A percentile compares a stretch with the other conserved stretches of the same genome.
These are phyloP conservation scores for Acanthosepion lycidas DNA, from an alignment of 2,888 invertebrate genomes.

Conservation along the genomic window DNA sequence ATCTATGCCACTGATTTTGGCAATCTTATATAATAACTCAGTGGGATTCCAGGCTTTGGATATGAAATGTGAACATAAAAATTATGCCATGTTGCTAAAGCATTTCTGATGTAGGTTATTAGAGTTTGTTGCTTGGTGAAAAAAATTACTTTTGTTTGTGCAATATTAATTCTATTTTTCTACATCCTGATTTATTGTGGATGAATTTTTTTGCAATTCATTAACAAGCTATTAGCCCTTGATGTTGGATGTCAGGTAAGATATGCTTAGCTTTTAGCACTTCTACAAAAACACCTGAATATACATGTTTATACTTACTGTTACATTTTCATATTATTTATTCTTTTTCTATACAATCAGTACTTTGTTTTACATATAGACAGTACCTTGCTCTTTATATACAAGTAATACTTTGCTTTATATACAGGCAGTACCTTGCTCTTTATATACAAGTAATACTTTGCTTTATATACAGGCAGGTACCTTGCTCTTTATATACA, in stretches of 20 bases:
- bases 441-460: no score
- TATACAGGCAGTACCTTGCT: no score
- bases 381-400: background rate
- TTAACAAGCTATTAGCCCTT: background rate
- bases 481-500: background rate
- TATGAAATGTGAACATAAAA: background rate
- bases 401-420: background rate
- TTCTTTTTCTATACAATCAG: background rate
- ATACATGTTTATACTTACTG: background rate
- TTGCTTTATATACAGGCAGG: background rate
- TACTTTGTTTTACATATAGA: background rate
- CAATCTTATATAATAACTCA: background rate
- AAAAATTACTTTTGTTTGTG: background rate
- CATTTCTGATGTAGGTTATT: background rate
- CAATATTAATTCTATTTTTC: background rate
- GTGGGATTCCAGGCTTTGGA: background rate
- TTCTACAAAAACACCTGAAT: background rate
- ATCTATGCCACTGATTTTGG: conserved; percentile 11
- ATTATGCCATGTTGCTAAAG: conserved; percentile 33
- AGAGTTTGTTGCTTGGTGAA: background rate
- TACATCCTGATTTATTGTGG: background rate
- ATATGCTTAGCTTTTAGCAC: background rate
- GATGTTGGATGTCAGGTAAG: background rate
- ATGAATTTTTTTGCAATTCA: background rate
- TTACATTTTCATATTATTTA: background rate